phyloP scores from a whole-genome alignment of 2,888 invertebrate species.

The Bombylius major region DNA sequence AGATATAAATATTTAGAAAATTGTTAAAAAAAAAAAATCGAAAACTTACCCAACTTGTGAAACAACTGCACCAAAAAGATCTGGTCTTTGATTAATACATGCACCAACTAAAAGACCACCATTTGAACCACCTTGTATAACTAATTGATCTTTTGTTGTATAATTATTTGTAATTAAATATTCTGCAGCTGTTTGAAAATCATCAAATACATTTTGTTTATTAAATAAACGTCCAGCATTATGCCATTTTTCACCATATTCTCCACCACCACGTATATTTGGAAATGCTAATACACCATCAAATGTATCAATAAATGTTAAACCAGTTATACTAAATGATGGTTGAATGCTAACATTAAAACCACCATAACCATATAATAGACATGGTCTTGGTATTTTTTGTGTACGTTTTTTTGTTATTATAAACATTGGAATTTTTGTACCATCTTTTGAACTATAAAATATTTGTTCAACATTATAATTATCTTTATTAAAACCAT shows the following conservation, averaged over 20 bases:
- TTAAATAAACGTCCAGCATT: constrained; percentile 79
- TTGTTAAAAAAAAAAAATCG: background rate
- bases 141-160: constrained; percentile 59
- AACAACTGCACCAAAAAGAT: constrained; percentile 84
- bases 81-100: constrained; percentile 88
- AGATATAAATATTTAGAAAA: background rate
- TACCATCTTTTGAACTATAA: constrained; percentile 85
- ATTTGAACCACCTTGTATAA: constrained; percentile 92
- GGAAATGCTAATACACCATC: constrained; percentile 82
- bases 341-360: constrained; percentile 90
- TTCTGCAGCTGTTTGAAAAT: constrained; percentile 86
- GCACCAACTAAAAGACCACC: constrained; percentile 94
- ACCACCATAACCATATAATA: constrained; percentile 94
- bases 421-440: constrained; percentile 92
- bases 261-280: constrained; percentile 93
- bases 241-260: constrained; percentile 97
- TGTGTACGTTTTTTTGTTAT: constrained; percentile 50
- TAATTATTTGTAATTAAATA: constrained; percentile 72
- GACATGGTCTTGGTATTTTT: constrained; percentile 51
- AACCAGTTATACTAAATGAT: constrained; percentile 71
- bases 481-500: constrained; percentile 62
- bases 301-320: constrained; percentile 82
- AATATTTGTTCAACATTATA: constrained; percentile 85
- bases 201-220: constrained; percentile 96
- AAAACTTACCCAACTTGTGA: constrained; percentile 77